phyloP scores from a whole-genome alignment of 2,113 vertebrate species.

The Gymnorhina tibicen region DNA sequence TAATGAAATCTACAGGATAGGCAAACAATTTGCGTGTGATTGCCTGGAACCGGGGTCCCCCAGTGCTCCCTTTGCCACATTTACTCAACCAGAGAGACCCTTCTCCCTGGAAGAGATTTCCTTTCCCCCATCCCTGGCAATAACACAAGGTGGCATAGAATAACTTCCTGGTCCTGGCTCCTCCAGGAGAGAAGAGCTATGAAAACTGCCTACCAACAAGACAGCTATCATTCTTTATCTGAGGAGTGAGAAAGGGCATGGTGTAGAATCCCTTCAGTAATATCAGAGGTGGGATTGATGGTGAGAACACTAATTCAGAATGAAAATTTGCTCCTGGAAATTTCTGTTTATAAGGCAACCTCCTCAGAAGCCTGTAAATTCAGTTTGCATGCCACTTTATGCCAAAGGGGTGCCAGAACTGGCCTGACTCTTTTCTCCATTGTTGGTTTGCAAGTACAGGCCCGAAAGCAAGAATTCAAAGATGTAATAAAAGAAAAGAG shows the following conservation, averaged over 20 bases:
- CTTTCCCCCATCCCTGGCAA: neutral
- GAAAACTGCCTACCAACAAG: neutral
- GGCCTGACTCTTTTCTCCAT: neutral
- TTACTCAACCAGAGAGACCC: neutral
- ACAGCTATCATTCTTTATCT: neutral
- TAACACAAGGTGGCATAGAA: neutral
- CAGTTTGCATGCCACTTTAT: neutral
- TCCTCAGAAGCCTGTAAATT: neutral
- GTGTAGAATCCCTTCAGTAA: neutral
- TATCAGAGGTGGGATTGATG: neutral
- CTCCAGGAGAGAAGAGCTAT: neutral
- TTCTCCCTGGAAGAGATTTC: neutral
- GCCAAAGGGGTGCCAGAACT: neutral
- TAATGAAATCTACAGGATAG: neutral
- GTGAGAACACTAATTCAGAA: neutral
- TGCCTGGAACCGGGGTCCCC: neutral
- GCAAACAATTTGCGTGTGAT: accelerated
- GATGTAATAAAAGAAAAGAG: neutral
- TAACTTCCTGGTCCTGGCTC: neutral
- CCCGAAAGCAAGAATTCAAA: neutral
- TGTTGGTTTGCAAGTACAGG: neutral
- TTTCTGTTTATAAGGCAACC: neutral
- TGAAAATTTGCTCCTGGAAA: neutral
- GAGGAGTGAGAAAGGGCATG: neutral
- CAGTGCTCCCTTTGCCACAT: neutral